These are phyloP conservation scores for Trichacis sp. DNA, from an alignment of 2,888 invertebrate genomes.

Conservation along the genomic window DNA sequence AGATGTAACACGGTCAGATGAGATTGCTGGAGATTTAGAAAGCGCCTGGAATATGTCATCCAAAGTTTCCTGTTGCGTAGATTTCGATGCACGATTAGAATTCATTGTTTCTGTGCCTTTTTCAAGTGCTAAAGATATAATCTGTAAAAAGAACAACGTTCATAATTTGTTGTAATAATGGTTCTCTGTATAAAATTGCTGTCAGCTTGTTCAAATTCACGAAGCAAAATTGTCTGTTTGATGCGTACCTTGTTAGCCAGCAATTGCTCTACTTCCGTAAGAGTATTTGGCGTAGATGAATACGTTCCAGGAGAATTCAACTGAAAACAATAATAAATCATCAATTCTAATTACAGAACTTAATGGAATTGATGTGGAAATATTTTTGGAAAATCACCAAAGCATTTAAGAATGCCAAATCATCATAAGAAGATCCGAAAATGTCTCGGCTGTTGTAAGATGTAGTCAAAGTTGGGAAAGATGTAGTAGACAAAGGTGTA, in stretches of 20 bases:
- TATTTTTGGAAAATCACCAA: constrained; percentile 70
- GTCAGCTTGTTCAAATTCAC: too few species aligned
- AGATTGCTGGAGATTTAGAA: constrained; percentile 45
- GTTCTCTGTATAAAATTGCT: too few species aligned
- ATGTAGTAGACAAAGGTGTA: constrained; percentile 30
- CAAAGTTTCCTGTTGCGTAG: constrained; percentile 50
- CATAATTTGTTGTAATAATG: too few species aligned
- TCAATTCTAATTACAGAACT: too few species aligned
- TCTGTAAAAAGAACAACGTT: constrained; percentile 47
- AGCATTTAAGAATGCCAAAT: constrained; percentile 74
- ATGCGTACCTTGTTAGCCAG: constrained; percentile 64
- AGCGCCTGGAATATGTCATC: constrained; percentile 11
- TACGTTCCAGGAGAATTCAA: constrained; percentile 52
- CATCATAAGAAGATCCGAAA: constrained; percentile 69
- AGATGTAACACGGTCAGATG: constrained; percentile 53
- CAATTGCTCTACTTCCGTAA: constrained; percentile 62
- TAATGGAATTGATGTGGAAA: too few species aligned
- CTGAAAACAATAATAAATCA: constrained; percentile 46
- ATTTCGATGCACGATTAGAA: constrained; percentile 62
- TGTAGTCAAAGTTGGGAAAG: constrained; percentile 14
- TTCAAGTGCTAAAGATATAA: constrained; percentile 60
- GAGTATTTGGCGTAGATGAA: constrained; percentile 55
- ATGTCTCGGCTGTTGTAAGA: constrained; percentile 51
- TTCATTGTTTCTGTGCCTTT: constrained; percentile 49
- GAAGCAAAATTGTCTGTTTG: too few species aligned